These are phyloP conservation scores for Rhagoletis pomonella DNA, from an alignment of 1,140 invertebrate genomes.

Conservation along the genomic window DNA sequence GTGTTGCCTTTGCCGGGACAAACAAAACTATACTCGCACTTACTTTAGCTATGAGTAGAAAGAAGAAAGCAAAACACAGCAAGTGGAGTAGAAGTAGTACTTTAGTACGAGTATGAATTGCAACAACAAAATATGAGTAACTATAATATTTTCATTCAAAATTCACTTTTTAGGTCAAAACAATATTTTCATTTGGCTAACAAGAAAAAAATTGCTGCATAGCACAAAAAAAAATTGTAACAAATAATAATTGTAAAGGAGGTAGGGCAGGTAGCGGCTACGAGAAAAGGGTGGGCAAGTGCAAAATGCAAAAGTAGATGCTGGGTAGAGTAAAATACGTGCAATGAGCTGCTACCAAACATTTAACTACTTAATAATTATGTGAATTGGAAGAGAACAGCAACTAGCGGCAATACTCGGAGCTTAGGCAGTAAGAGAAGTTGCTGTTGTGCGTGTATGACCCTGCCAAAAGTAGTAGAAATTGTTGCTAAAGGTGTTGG, in stretches of 20 bases:
- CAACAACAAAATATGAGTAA: not conserved
- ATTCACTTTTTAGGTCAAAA: slow-evolving; percentile 45
- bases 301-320: slow-evolving; percentile 20
- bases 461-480: not conserved
- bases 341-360: not conserved
- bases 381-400: not conserved
- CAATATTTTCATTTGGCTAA: slow-evolving; percentile 42
- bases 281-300: not conserved
- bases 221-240: not conserved
- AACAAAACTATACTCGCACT: not conserved
- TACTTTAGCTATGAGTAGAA: not conserved
- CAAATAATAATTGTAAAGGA: not conserved
- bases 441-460: not conserved
- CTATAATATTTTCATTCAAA: slow-evolving; percentile 32
- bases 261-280: not conserved
- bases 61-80: not conserved
- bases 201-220: not conserved
- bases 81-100: slow-evolving; percentile 9
- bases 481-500: not conserved
- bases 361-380: not conserved
- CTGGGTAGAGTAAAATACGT: not conserved
- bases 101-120: not conserved
- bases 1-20: slow-evolving; percentile 16
- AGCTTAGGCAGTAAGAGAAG: too few species aligned
- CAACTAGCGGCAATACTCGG: not conserved